Conservation (phyloP, 2,888 invertebrate species). For the Bimastos eiseni region DNA sequence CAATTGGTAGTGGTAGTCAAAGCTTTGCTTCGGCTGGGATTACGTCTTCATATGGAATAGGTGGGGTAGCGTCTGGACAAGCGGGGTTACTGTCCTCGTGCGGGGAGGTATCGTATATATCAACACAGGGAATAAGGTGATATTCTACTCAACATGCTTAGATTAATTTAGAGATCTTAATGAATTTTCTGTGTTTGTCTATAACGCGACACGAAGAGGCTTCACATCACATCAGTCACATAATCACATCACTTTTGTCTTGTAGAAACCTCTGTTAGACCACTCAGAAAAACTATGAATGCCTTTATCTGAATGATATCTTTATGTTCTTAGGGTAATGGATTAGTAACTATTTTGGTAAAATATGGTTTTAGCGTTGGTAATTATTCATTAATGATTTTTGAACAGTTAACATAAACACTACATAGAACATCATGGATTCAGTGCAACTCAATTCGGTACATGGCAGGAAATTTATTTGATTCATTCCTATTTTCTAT, state of each 20-base stretch:
- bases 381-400: too few relatives aligned
- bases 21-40: not conserved
- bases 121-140: constrained; percentile 2
- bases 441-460: too few relatives aligned
- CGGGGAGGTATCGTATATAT: constrained; percentile 9
- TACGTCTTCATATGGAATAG: not conserved
- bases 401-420: too few relatives aligned
- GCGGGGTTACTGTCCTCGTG: not conserved
- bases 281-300: not conserved
- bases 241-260: not conserved
- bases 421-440: too few relatives aligned
- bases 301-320: not conserved
- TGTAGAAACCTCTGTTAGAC: not conserved
- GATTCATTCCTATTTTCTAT: too few relatives aligned
- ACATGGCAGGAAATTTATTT: too few relatives aligned
- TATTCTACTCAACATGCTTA: not conserved
- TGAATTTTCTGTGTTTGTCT: not conserved
- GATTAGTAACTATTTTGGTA: too few relatives aligned
- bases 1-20: constrained; percentile 4
- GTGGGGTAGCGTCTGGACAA: not conserved
- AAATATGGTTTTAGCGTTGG: too few relatives aligned
- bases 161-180: not conserved
- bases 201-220: not conserved
- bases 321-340: too few relatives aligned
- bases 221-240: not conserved